phyloP scores from a whole-genome alignment of 2,113 vertebrate species.

The Melospiza georgiana region DNA sequence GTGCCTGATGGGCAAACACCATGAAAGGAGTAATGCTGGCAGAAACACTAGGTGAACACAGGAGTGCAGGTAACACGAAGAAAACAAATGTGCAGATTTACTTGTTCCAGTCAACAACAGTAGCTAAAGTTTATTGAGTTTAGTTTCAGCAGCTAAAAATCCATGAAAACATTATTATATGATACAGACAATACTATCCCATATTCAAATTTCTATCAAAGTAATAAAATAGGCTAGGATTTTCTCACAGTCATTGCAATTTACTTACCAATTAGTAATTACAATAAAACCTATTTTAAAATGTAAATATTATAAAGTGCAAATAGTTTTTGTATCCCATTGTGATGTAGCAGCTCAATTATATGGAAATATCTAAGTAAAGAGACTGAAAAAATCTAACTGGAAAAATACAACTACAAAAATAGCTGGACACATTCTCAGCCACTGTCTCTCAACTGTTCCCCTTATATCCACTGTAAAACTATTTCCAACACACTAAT shows the following conservation, averaged over 20 bases:
- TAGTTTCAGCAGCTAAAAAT: constrained; percentile 62
- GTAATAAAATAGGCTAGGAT: constrained; percentile 7
- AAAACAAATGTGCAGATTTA: constrained; percentile 51
- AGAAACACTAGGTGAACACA: neutral
- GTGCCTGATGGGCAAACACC: neutral
- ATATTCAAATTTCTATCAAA: constrained; percentile 5
- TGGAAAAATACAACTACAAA: neutral
- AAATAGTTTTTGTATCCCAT: neutral
- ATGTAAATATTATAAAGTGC: neutral
- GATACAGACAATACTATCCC: constrained; percentile 55
- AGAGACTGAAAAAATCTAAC: neutral
- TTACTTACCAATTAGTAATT: neutral
- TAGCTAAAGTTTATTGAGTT: constrained; percentile 59
- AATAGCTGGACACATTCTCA: constrained; percentile 46
- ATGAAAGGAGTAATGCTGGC: neutral
- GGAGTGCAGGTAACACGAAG: neutral
- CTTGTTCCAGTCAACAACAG: constrained; percentile 37
- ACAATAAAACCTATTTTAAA: constrained; percentile 32
- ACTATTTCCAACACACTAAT: constrained; percentile 46
- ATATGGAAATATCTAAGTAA: neutral
- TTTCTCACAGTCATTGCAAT: constrained; percentile 22
- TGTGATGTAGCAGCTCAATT: neutral
- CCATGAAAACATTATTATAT: constrained; percentile 45
- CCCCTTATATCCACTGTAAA: constrained; percentile 36
- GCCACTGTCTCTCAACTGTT: constrained; percentile 31